A percentile compares a stretch with the other conserved stretches of the same genome.
Conservation (phyloP, 2,888 invertebrate species). For the Proisotoma minuta region DNA sequence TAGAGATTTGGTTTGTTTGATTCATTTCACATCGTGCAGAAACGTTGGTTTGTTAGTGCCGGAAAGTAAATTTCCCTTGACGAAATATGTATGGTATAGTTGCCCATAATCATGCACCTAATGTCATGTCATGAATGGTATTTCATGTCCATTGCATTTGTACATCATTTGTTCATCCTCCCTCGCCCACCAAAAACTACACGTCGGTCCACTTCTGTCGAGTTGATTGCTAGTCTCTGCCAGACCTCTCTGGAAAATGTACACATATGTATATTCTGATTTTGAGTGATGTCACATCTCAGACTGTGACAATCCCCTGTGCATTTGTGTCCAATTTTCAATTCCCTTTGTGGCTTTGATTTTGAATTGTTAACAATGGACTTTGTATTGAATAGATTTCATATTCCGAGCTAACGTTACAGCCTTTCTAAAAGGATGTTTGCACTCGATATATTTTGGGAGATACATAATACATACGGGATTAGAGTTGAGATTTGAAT, state of each 20-base stretch:
- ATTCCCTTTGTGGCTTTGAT: not conserved
- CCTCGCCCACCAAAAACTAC: too few relatives aligned
- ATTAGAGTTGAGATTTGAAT: not conserved
- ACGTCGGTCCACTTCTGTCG: too few relatives aligned
- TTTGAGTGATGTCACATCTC: not conserved
- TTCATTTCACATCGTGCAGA: too few relatives aligned
- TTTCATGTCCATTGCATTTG: constrained; percentile 10
- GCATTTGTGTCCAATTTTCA: not conserved
- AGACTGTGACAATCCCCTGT: not conserved
- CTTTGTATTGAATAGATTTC: too few relatives aligned
- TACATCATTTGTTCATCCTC: not conserved
- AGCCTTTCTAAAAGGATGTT: too few relatives aligned
- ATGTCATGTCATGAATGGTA: constrained; percentile 17
- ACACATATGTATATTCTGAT: not conserved
- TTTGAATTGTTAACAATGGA: not conserved
- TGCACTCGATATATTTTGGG: not conserved
- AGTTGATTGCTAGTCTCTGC: not conserved
- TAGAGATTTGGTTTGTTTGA: too few relatives aligned
- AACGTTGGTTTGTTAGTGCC: too few relatives aligned
- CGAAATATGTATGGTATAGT: too few relatives aligned
- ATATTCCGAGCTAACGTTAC: too few relatives aligned
- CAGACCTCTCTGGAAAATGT: not conserved
- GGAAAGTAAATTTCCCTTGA: too few relatives aligned
- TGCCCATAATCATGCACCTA: too few relatives aligned
- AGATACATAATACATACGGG: not conserved